Percentiles rank a stretch among this genome's conserved stretches.
Evolutionary conservation across 35 echinoderm and acorn worm species (phyloP).

Genomic region (Acanthaster planci): DNA sequence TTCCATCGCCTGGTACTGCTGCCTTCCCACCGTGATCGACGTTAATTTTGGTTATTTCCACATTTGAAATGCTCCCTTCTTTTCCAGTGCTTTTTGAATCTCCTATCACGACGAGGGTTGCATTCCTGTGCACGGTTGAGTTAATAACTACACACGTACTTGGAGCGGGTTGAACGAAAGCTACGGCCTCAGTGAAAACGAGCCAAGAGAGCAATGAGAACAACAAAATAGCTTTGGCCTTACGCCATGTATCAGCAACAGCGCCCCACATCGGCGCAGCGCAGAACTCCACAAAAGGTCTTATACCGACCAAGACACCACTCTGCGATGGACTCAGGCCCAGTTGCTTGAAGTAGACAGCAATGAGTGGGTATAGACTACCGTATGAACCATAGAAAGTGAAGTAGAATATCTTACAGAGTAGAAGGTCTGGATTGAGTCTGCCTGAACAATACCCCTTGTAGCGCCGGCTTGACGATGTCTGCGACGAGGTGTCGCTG

Average conservation of each 20-base stretch:
- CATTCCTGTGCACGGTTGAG: slow-evolving; percentile 30
- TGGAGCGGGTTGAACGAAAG: slow-evolving; percentile 69
- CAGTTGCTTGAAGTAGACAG: slow-evolving; percentile 93
- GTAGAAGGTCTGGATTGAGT: slow-evolving; percentile 74
- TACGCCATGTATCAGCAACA: slow-evolving; percentile 82
- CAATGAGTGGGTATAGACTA: slow-evolving; percentile 82
- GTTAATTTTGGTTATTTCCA: too few species aligned
- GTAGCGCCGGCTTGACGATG: slow-evolving; percentile 15
- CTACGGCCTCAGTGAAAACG: slow-evolving; percentile 76
- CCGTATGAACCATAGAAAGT: slow-evolving; percentile 93
- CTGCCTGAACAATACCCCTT: slow-evolving; percentile 44
- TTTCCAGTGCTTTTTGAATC: too few species aligned
- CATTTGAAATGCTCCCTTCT: too few species aligned
- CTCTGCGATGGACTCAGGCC: slow-evolving; percentile 84
- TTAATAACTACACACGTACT: slow-evolving; percentile 64
- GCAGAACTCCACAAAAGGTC: slow-evolving; percentile 93
- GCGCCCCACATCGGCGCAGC: slow-evolving; percentile 84
- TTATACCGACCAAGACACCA: slow-evolving; percentile 81
- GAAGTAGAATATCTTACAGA: slow-evolving; percentile 89
- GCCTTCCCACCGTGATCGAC: too few species aligned
- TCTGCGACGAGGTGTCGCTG: slow-evolving; percentile 35
- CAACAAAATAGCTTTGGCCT: slow-evolving; percentile 84
- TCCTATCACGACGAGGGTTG: neutral
- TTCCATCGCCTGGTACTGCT: too few species aligned
- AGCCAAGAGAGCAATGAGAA: slow-evolving; percentile 88